Evolutionary conservation across 1,140 invertebrate genomes (phyloP), one percentile per base, ranked within the genome.

Genomic region (Calliopsis andreniformis): DNA sequence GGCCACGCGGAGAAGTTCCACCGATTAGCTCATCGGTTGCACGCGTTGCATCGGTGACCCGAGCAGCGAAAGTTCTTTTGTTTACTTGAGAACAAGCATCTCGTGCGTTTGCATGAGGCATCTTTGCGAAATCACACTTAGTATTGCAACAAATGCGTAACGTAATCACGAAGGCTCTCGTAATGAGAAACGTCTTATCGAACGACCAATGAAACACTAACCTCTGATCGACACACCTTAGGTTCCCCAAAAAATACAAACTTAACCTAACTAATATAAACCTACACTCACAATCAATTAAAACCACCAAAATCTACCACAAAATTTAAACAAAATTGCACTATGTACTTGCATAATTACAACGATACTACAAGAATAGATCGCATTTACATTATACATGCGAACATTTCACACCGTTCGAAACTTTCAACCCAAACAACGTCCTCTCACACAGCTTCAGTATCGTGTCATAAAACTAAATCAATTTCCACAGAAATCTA

Each of bases 71-170:
- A 83, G 79, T 83, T 82, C 81, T 82, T 83, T 83, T 83, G 81
- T 83, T 79, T 53, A 62, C 58, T 71, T 66, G 59, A 68, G 64
- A 83, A 83, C 61, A 51, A 49, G 70, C 56, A 58, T 78, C 45
- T 70, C 85, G 82, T 87, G 78, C 68, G 84, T 81, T 89, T 79
- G 78, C 78, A 80, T 78, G 83, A 84, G 82, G 64, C 69, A 77
- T 55, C 78, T 88, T 89, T 87, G 73, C 87, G 82, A 88, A 89
- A 88, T 80, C 87, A 85, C 77, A 78, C 79, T 80, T 78, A 59
- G 69, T 51, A 64, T 72, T 69, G 75, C 18, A 14, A 28, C 58
- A 28, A 45, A 55, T 64, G 16, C 12, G 30, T 55, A 66, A 70
- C 45, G 10, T 2, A 25, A 32, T 51, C 32, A 14, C 8, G 45